A percentile compares a stretch with the other conserved stretches of the same genome.
Conservation (phyloP, 2,888 invertebrate genomes). For the Rotaria sp. region DNA sequence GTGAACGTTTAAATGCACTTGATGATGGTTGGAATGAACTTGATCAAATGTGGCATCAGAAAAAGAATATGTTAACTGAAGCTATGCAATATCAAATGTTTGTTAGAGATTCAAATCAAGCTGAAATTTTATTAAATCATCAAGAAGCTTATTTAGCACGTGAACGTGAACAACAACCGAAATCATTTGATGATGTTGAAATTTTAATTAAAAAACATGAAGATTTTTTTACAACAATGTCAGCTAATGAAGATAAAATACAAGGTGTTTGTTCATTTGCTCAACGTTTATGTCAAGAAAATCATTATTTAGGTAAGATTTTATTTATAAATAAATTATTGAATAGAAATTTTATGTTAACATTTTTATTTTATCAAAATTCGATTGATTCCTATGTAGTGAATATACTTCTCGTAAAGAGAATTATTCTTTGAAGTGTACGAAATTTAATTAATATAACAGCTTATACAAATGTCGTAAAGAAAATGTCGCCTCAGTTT, state of each 20-base stretch:
- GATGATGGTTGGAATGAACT: conserved; percentile 98
- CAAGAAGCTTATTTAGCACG: conserved; percentile 82
- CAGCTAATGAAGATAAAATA: conserved; percentile 98
- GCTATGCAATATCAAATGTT: conserved; percentile 62
- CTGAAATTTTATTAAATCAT: conserved; percentile 89
- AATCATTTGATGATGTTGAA: conserved; percentile 90
- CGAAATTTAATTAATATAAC: too few species aligned
- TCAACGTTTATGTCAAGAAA: conserved; percentile 72
- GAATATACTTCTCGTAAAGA: too few species aligned
- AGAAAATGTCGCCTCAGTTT: too few species aligned
- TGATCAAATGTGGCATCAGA: conserved; percentile 99
- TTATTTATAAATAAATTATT: too few species aligned
- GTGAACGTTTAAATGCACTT: conserved; percentile 89
- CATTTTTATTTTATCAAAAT: too few species aligned
- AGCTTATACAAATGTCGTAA: too few species aligned
- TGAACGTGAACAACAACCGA: conserved; percentile 47
- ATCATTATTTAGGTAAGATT: conserved; percentile 64
- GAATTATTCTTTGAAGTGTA: too few species aligned
- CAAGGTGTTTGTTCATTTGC: conserved; percentile 91
- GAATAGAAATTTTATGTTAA: too few species aligned
- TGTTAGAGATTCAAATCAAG: conserved; percentile 90
- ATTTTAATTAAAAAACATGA: conserved; percentile 92
- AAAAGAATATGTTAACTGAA: conserved; percentile 76
- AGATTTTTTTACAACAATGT: conserved; percentile 97
- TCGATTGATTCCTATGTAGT: too few species aligned